Conservation (phyloP, 2,113 vertebrate species). For the Pavo muticus region DNA sequence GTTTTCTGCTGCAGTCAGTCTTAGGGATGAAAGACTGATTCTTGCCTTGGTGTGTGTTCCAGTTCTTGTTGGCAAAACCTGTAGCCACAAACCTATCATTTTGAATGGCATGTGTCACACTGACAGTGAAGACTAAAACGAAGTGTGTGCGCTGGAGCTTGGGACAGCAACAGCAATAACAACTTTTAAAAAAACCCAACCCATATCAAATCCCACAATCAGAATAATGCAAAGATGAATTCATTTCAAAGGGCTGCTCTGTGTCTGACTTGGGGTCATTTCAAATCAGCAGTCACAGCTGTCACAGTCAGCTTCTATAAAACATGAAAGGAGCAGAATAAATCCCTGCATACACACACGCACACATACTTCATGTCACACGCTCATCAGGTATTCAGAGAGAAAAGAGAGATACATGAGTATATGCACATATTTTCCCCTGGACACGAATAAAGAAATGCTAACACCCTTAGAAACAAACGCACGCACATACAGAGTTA, state of each 20-base stretch:
- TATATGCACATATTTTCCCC: background rate
- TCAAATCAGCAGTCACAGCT: background rate
- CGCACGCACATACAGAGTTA: background rate
- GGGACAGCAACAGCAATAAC: background rate
- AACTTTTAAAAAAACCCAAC: background rate
- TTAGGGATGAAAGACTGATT: background rate
- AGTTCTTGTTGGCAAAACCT: conserved; percentile 3
- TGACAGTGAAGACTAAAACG: background rate
- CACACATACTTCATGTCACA: background rate
- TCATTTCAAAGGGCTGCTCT: background rate
- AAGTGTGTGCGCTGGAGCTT: background rate
- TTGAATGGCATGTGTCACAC: background rate
- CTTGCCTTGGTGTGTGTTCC: background rate
- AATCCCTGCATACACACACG: background rate
- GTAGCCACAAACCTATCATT: background rate
- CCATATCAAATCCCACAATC: background rate
- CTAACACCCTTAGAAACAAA: background rate
- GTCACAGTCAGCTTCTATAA: background rate
- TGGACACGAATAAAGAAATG: background rate
- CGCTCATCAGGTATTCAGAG: background rate
- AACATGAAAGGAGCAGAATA: background rate
- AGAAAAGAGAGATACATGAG: background rate
- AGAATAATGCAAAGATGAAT: background rate
- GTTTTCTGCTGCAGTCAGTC: background rate
- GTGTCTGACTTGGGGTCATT: background rate